Evolutionary conservation across 2,888 invertebrate genomes (phyloP).

Genomic region (Ectemnius lituratus): DNA sequence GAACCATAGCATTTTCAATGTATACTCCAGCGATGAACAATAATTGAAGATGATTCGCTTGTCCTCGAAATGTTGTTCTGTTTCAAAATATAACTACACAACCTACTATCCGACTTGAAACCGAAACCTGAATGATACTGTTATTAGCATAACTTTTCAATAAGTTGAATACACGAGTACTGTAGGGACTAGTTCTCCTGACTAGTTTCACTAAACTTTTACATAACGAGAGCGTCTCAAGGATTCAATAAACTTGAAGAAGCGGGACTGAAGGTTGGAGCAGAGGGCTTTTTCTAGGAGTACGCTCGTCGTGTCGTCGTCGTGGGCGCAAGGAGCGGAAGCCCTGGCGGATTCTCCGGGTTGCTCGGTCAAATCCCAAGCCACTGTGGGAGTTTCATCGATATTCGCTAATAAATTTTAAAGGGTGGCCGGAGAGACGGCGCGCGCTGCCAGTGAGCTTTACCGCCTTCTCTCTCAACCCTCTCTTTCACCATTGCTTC

Average conservation of each 20-base stretch:
- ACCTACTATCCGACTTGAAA: no score
- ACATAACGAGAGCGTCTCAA: constrained; percentile 16
- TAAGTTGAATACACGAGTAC: no score
- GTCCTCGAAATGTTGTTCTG: no score
- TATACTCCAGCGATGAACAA: no score
- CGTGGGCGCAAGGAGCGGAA: neutral
- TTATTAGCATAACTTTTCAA: no score
- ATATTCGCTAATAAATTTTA: constrained; percentile 68
- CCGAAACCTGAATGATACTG: no score
- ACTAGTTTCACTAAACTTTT: neutral
- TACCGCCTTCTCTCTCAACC: no score
- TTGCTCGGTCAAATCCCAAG: constrained; percentile 32
- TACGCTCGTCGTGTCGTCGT: constrained; percentile 8
- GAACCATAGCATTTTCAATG: no score
- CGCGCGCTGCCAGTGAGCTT: no score
- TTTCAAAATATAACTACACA: no score
- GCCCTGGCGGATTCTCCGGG: constrained; percentile 1
- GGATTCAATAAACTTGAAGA: constrained; percentile 42
- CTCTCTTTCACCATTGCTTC: no score
- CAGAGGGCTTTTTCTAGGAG: constrained; percentile 24
- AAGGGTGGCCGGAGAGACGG: constrained; percentile 42
- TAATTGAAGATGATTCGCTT: no score
- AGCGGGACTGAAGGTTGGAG: neutral
- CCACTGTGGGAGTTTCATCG: constrained; percentile 63
- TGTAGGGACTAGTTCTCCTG: neutral